Conservation (phyloP, 2,888 invertebrate species). For the Drosophila anceps region DNA sequence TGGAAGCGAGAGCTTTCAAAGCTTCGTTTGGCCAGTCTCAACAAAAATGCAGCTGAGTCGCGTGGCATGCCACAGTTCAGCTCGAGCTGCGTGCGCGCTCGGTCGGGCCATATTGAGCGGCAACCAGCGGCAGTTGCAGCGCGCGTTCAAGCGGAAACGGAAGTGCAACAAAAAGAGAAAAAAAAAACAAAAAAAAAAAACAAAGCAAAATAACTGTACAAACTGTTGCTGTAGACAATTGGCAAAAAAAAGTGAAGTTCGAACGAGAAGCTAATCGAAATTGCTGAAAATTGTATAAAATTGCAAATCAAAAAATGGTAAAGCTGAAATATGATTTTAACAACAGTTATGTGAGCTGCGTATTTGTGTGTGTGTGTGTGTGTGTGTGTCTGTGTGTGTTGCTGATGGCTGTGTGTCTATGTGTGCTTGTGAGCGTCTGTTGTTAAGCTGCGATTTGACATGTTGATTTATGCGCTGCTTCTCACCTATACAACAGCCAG, state of each 20-base stretch:
- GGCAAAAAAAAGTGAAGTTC: slow-evolving; percentile 51
- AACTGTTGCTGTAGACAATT: slow-evolving; percentile 78
- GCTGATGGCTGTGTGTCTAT: neutral
- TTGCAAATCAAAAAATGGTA: slow-evolving; percentile 62
- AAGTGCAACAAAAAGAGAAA: slow-evolving; percentile 71
- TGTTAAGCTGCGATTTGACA: slow-evolving; percentile 77
- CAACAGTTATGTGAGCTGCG: slow-evolving; percentile 6
- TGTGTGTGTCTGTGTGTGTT: slow-evolving; percentile 10
- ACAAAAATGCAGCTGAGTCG: slow-evolving; percentile 51
- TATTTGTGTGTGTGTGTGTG: slow-evolving; percentile 13
- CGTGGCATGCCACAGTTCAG: slow-evolving; percentile 62
- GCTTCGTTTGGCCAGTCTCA: slow-evolving; percentile 22
- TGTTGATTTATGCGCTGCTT: slow-evolving; percentile 77
- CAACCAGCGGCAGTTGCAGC: slow-evolving; percentile 38
- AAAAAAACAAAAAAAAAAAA: slow-evolving; percentile 3
- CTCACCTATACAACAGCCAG: slow-evolving; percentile 10
- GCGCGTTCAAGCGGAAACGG: slow-evolving; percentile 64
- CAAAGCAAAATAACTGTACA: slow-evolving; percentile 45
- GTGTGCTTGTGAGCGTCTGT: slow-evolving; percentile 14
- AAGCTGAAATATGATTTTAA: slow-evolving; percentile 59
- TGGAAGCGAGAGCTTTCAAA: slow-evolving; percentile 57
- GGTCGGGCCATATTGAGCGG: slow-evolving; percentile 59
- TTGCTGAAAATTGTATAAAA: slow-evolving; percentile 22
- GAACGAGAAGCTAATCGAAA: slow-evolving; percentile 32
- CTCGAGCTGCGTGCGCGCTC: slow-evolving; percentile 71